These are phyloP conservation scores for Luscinia luscinia DNA, from an alignment of 2,797 vertebrate genomes.

Conservation along the genomic window DNA sequence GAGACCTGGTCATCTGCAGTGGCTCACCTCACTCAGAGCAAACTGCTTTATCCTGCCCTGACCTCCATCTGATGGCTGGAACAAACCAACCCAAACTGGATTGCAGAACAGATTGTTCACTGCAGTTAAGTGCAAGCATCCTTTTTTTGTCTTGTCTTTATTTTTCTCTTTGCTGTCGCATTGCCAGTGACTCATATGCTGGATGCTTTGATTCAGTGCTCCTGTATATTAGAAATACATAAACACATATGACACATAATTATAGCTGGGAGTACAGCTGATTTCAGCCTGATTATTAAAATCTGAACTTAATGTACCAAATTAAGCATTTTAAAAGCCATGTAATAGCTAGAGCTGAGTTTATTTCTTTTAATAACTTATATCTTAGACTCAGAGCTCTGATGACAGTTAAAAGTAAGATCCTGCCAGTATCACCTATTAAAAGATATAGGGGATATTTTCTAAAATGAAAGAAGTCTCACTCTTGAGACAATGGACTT, in stretches of 20 bases:
- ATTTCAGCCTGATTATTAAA: slow-evolving; percentile 19
- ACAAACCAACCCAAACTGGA: background rate
- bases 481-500: background rate
- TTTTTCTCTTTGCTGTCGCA: background rate
- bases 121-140: background rate
- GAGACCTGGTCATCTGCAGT: background rate
- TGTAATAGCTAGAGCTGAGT: background rate
- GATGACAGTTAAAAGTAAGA: background rate
- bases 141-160: background rate
- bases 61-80: background rate
- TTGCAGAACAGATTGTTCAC: background rate
- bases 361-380: slow-evolving; percentile 23
- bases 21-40: background rate
- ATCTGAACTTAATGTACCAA: background rate
- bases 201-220: slow-evolving; percentile 33
- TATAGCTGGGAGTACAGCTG: slow-evolving; percentile 31
- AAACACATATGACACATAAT: slow-evolving; percentile 21
- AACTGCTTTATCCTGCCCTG: background rate
- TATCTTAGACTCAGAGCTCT: background rate
- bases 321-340: slow-evolving; percentile 1
- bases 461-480: background rate
- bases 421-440: background rate
- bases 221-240: slow-evolving; percentile 22
- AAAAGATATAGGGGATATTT: background rate
- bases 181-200: slow-evolving; percentile 21